These are phyloP conservation scores for Astatoreochromis straeleni DNA, from an alignment of 2,113 vertebrate species.

Conservation along the genomic window DNA sequence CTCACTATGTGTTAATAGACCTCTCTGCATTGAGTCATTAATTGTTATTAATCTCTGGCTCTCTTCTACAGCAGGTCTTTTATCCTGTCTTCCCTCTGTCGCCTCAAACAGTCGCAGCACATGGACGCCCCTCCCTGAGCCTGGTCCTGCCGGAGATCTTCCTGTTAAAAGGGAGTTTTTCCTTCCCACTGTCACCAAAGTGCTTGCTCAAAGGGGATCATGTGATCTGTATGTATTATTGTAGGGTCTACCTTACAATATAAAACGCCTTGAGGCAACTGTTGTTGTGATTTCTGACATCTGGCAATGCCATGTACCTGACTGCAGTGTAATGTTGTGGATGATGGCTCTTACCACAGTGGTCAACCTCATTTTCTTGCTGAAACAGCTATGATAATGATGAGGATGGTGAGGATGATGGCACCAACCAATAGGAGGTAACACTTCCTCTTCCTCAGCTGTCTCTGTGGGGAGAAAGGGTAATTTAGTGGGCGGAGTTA, in stretches of 20 bases:
- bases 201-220: background rate
- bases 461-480: conserved; percentile 52
- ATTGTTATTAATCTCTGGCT: background rate
- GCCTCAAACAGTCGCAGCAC: background rate
- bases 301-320: background rate
- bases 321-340: background rate
- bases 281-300: background rate
- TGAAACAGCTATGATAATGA: conserved; percentile 71
- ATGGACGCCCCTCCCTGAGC: background rate
- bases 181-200: background rate
- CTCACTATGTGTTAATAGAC: background rate
- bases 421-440: conserved; percentile 63
- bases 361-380: conserved; percentile 62
- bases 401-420: conserved; percentile 58
- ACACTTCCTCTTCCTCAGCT: conserved; percentile 73
- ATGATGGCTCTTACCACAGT: conserved; percentile 41
- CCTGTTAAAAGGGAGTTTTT: background rate
- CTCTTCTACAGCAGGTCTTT: background rate
- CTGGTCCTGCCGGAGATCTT: background rate
- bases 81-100: background rate
- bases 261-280: accelerated
- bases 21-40: background rate
- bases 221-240: background rate
- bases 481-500: background rate
- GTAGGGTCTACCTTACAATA: background rate